phyloP scores from a whole-genome alignment of 2,888 invertebrate genomes.

The Apamea monoglypha region DNA sequence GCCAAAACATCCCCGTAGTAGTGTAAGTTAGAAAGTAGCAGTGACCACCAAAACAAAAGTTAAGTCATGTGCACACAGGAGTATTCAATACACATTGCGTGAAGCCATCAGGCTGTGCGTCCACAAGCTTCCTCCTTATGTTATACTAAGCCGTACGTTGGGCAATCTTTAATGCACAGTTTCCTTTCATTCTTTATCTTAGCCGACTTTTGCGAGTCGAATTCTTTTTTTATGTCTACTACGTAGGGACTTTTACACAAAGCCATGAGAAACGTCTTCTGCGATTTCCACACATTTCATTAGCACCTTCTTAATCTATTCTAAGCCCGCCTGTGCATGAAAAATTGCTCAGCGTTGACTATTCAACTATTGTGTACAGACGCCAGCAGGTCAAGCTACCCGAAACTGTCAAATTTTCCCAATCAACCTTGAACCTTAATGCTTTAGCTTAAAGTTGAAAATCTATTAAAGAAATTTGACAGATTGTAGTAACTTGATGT shows the following conservation, averaged over 20 bases:
- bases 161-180: conserved; percentile 48
- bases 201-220: conserved; percentile 11
- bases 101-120: conserved; percentile 63
- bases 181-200: conserved; percentile 3
- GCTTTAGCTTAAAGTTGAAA: no score
- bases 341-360: conserved; percentile 22
- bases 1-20: not conserved
- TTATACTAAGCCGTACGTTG: conserved; percentile 34
- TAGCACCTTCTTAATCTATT: conserved; percentile 50
- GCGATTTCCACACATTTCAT: conserved; percentile 20
- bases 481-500: no score
- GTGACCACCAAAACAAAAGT: conserved; percentile 58
- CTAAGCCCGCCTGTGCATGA: conserved; percentile 24
- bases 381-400: no score
- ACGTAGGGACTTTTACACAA: conserved; percentile 23
- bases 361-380: conserved; percentile 61
- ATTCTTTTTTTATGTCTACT: conserved; percentile 12
- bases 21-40: conserved; percentile 23
- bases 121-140: conserved; percentile 54
- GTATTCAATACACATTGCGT: conserved; percentile 64
- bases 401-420: no score
- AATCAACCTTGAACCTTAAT: no score
- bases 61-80: conserved; percentile 67
- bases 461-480: no score
- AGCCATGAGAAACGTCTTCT: conserved; percentile 25